Conservation (phyloP, 53 echinoderm and acorn worm species). For the Holothuria leucospilota region DNA sequence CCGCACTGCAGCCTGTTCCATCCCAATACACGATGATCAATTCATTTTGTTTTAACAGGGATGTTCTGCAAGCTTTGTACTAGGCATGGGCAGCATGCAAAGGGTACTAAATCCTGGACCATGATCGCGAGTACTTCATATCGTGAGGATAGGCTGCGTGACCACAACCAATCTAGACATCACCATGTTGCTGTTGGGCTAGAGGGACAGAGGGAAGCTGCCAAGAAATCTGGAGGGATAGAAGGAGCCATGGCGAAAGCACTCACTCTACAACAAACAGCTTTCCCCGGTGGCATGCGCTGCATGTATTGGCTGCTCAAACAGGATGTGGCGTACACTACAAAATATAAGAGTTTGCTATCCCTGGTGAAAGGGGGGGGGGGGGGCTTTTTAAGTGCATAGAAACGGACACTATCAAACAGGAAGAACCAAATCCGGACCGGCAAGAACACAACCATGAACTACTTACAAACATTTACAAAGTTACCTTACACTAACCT, state of each 20-base stretch:
- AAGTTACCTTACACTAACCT: no score
- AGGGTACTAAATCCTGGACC: conserved; percentile 4
- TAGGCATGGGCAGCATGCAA: not conserved
- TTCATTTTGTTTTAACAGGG: not conserved
- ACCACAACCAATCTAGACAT: conserved; percentile 10
- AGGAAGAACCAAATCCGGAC: no score
- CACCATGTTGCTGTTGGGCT: conserved; percentile 25
- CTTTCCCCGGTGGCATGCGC: conserved; percentile 51
- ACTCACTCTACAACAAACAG: conserved; percentile 28
- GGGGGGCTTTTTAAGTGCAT: no score
- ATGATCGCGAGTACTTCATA: not conserved
- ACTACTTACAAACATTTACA: no score
- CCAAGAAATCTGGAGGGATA: conserved; percentile 39
- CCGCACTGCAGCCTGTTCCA: no score
- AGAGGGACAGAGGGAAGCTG: conserved; percentile 28
- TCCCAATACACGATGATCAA: no score
- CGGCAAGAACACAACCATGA: no score
- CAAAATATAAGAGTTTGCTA: conserved; percentile 50
- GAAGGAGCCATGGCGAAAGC: conserved; percentile 43
- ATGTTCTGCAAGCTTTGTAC: conserved; percentile 29
- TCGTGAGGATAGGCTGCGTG: not conserved
- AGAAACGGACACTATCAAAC: no score
- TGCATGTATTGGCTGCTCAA: conserved; percentile 66
- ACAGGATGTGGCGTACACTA: conserved; percentile 59
- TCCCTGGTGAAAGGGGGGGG: conserved; percentile 54